These are phyloP conservation scores for Drosophila santomea DNA, from an alignment of 1,140 invertebrate genomes.

Conservation along the genomic window DNA sequence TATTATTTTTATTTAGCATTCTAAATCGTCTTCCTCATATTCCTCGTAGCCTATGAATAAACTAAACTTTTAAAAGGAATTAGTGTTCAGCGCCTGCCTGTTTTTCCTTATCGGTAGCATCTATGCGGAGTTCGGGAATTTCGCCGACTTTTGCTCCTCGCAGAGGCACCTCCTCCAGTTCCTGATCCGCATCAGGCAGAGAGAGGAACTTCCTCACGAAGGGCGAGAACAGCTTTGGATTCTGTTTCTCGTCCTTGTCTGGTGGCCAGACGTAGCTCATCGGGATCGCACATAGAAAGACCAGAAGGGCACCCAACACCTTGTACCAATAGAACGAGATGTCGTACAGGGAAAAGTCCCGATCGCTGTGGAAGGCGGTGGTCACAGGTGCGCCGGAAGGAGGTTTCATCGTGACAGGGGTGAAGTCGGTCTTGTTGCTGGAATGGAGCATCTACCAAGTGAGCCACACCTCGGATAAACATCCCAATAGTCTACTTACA, in stretches of 20 bases:
- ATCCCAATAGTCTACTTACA: constrained; percentile 45
- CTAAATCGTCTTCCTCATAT: constrained; percentile 4
- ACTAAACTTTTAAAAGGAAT: constrained; percentile 7
- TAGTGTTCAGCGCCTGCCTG: constrained; percentile 10
- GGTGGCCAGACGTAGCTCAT: constrained; percentile 77
- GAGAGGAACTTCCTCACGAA: constrained; percentile 60
- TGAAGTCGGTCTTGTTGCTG: constrained; percentile 32
- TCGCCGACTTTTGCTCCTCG: constrained; percentile 8
- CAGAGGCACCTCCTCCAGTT: constrained; percentile 65
- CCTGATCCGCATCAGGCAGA: neutral
- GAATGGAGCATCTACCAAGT: neutral
- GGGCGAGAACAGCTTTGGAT: constrained; percentile 66
- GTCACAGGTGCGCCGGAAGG: constrained; percentile 39
- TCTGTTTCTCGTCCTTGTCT: constrained; percentile 43
- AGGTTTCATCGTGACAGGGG: constrained; percentile 15
- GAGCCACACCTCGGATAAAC: too few relatives aligned
- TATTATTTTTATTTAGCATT: constrained; percentile 1
- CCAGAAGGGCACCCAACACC: constrained; percentile 87
- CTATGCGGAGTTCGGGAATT: constrained; percentile 18
- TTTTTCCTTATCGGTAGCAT: constrained; percentile 14
- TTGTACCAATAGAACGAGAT: constrained; percentile 88
- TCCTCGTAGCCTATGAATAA: neutral
- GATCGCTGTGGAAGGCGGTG: constrained; percentile 65
- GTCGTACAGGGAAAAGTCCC: constrained; percentile 86
- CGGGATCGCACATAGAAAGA: constrained; percentile 87